Evolutionary conservation across 2,888 invertebrate genomes (phyloP).

Genomic region (Acronicta psi): DNA sequence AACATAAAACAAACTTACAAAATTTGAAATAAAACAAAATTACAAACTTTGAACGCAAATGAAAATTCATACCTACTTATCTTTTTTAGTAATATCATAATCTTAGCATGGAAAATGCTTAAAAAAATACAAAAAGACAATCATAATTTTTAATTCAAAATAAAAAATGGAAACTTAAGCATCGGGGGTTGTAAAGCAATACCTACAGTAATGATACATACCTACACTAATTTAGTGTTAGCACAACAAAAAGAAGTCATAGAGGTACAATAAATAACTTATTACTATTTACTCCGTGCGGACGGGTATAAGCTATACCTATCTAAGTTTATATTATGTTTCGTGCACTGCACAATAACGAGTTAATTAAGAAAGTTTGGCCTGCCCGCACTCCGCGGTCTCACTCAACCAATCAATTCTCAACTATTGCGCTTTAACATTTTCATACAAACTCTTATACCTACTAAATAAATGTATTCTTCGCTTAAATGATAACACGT

Average conservation of each 20-base stretch:
- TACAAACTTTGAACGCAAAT: too few species aligned
- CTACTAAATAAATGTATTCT: constrained; percentile 23
- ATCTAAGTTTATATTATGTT: constrained; percentile 32
- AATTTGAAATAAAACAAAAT: too few species aligned
- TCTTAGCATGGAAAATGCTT: too few species aligned
- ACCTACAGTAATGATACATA: too few species aligned
- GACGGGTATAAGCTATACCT: constrained; percentile 49
- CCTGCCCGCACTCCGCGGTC: constrained; percentile 58
- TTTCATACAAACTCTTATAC: constrained; percentile 44
- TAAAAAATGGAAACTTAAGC: too few species aligned
- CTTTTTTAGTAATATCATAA: constrained; percentile 19
- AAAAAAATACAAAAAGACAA: too few species aligned
- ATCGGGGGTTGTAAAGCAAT: too few species aligned
- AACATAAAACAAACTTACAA: too few species aligned
- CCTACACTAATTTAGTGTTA: too few species aligned
- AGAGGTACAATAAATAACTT: constrained; percentile 53
- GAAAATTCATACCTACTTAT: too few species aligned
- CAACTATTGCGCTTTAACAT: constrained; percentile 53
- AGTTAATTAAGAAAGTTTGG: constrained; percentile 72
- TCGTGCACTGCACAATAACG: constrained; percentile 64
- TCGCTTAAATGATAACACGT: too few species aligned
- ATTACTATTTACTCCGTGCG: constrained; percentile 44
- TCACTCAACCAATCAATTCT: constrained; percentile 61
- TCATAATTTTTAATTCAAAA: constrained; percentile 15
- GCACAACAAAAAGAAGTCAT: too few species aligned